Conservation (phyloP, 1,140 invertebrate species). For the Drosophila littoralis region DNA sequence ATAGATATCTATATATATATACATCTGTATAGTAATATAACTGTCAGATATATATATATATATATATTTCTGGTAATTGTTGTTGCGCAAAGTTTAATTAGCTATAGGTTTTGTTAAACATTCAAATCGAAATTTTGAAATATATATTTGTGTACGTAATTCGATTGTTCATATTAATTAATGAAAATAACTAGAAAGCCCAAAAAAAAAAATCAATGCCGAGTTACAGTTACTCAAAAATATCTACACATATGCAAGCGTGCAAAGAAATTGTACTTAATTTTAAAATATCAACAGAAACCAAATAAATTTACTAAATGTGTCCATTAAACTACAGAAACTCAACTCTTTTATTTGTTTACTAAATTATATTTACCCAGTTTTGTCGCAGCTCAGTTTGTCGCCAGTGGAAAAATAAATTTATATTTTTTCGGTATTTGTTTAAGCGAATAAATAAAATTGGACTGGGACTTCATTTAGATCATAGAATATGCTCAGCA, state of each 20-base stretch:
- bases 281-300: slow-evolving; percentile 34
- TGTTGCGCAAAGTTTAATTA: not conserved
- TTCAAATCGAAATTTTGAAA: slow-evolving; percentile 56
- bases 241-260: slow-evolving; percentile 18
- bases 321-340: slow-evolving; percentile 62
- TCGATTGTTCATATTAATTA: slow-evolving; percentile 61
- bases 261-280: slow-evolving; percentile 28
- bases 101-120: not conserved
- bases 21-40: no score
- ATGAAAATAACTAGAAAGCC: slow-evolving; percentile 6
- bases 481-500: no score
- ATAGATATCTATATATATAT: slow-evolving; percentile 36
- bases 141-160: slow-evolving; percentile 77
- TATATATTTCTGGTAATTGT: not conserved
- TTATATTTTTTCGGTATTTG: no score
- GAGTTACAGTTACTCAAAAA: slow-evolving; percentile 27
- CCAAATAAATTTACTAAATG: slow-evolving; percentile 57
- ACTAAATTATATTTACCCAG: no score
- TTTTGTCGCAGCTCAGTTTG: no score
- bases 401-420: no score
- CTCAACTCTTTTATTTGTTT: not conserved
- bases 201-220: slow-evolving; percentile 29
- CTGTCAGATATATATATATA: not conserved
- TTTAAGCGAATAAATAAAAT: no score
- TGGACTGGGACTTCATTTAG: no score